Evolutionary conservation across 1,140 invertebrate genomes (phyloP).

Genomic region (Eulimnadia texana): DNA sequence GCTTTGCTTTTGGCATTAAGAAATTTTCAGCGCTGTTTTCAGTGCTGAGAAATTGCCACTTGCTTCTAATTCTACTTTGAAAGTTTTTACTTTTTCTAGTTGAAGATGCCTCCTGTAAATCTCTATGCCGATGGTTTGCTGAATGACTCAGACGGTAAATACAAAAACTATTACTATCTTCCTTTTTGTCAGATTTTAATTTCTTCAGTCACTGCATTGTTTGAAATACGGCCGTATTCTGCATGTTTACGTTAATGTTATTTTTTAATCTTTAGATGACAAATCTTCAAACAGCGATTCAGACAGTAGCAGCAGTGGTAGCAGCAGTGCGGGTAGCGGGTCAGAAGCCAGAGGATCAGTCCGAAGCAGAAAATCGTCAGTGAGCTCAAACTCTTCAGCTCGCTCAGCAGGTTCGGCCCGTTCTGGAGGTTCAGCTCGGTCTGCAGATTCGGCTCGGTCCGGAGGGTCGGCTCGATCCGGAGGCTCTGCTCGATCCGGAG

Average conservation of each 20-base stretch:
- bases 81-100: background rate
- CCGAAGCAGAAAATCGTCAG: background rate
- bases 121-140: background rate
- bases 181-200: too few relatives aligned
- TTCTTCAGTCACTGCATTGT: too few relatives aligned
- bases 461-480: background rate
- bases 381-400: background rate
- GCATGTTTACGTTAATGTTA: too few relatives aligned
- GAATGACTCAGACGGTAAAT: too few relatives aligned
- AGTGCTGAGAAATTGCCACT: background rate
- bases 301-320: background rate
- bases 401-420: background rate
- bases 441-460: background rate
- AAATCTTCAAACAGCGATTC: slow-evolving; percentile 10
- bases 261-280: background rate
- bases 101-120: background rate
- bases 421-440: background rate
- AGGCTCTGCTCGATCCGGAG: background rate
- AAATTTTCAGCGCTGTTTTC: too few relatives aligned
- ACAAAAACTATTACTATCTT: too few relatives aligned
- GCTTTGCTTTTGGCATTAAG: too few relatives aligned
- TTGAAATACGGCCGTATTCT: too few relatives aligned
- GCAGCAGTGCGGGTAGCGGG: background rate
- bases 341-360: slow-evolving; percentile 1
- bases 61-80: background rate